Percentiles rank a stretch among this genome's conserved stretches.
Evolutionary conservation across 2,113 vertebrate genomes (phyloP).

Genomic region (Caracal caracal): DNA sequence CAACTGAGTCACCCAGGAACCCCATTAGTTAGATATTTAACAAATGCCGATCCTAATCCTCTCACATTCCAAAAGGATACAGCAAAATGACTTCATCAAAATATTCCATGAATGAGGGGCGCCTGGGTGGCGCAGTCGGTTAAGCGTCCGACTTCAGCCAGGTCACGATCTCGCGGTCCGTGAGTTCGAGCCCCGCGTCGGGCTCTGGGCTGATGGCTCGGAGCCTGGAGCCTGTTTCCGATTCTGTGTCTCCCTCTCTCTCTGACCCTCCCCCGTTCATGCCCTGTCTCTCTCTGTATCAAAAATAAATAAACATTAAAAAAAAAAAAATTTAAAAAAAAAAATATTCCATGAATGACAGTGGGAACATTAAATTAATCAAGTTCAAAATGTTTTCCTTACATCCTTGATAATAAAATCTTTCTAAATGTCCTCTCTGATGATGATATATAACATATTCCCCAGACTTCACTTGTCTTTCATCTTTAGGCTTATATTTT

Average conservation of each 20-base stretch:
- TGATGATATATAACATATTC: not conserved
- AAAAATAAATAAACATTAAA: no score
- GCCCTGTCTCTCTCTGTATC: no score
- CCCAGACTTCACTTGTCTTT: not conserved
- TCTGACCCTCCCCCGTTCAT: no score
- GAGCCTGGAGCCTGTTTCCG: no score
- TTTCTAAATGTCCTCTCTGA: not conserved
- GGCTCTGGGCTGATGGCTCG: no score
- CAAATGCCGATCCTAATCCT: not conserved
- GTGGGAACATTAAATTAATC: not conserved
- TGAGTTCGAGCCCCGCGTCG: no score
- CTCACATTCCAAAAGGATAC: not conserved
- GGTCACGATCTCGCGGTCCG: no score
- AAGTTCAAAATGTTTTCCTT: not conserved
- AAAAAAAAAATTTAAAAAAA: no score
- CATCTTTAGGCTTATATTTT: not conserved
- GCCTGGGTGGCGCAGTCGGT: no score
- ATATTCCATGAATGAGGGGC: not conserved
- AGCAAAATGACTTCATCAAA: not conserved
- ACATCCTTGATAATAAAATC: not conserved
- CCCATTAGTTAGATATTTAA: not conserved
- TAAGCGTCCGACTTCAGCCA: no score
- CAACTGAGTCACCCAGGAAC: no score
- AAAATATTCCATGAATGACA: not conserved
- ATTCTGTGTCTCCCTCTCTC: no score